A percentile compares a stretch with the other conserved stretches of the same genome.
phyloP scores from a whole-genome alignment of 2,888 invertebrate genomes.

The Lumbricus terrestris region DNA sequence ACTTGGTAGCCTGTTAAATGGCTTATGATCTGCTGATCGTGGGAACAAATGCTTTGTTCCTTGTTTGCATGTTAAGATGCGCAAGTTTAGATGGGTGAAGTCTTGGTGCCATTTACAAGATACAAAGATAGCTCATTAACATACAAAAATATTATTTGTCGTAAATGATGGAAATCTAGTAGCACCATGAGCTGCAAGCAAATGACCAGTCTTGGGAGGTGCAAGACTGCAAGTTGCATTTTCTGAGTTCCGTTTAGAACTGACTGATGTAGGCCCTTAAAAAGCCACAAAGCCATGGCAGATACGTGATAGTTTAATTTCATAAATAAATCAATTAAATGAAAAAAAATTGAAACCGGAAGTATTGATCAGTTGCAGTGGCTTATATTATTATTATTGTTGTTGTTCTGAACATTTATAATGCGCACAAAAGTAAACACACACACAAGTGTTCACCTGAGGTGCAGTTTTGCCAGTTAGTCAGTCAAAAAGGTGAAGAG shows the following conservation, averaged over 20 bases:
- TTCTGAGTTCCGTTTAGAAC: too few species aligned
- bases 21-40: background rate
- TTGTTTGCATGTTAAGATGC: background rate
- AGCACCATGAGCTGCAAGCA: background rate
- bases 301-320: background rate
- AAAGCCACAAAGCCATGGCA: background rate
- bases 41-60: background rate
- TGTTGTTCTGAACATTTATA: too few species aligned
- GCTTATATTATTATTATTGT: too few species aligned
- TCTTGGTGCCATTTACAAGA: background rate
- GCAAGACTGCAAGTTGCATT: background rate
- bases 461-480: too few species aligned
- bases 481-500: too few species aligned
- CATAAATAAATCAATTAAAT: too few species aligned
- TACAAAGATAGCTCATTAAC: background rate
- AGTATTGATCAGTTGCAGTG: background rate
- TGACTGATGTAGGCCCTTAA: background rate
- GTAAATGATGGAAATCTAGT: background rate
- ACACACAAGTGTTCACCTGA: too few species aligned
- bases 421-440: too few species aligned
- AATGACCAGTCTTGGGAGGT: background rate
- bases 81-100: background rate
- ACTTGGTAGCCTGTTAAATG: background rate
- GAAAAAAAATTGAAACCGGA: background rate
- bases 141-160: background rate